Conservation (phyloP, 2,113 vertebrate genomes). For the Sialia sialis region DNA sequence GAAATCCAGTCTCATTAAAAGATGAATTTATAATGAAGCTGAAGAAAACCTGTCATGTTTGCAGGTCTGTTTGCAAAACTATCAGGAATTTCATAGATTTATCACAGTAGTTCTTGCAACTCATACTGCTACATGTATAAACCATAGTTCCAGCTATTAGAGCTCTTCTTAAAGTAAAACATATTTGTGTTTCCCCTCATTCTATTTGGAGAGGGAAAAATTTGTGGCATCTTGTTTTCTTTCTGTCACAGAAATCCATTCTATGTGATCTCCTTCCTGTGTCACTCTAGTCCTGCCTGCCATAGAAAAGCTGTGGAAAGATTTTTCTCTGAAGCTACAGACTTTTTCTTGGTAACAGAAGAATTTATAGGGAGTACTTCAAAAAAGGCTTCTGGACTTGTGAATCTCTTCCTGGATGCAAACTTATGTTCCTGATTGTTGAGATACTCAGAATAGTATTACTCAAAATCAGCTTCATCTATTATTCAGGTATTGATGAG, state of each 20-base stretch:
- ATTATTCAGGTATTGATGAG: not conserved
- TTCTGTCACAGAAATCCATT: not conserved
- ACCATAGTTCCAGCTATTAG: not conserved
- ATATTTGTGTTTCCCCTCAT: not conserved
- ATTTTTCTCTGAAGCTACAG: not conserved
- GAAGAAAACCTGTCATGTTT: not conserved
- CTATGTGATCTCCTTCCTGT: not conserved
- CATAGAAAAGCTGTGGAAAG: not conserved
- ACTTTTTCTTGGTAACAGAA: not conserved
- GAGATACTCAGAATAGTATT: not conserved
- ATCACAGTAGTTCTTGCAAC: not conserved
- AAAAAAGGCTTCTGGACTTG: not conserved
- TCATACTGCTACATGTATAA: not conserved
- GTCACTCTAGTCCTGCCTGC: not conserved
- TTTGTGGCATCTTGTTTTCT: not conserved
- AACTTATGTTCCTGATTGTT: fast-evolving
- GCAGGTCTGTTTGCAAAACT: not conserved
- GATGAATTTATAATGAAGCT: not conserved
- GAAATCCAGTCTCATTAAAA: not conserved
- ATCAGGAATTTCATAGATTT: not conserved
- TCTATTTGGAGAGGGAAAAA: not conserved
- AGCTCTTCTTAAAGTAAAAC: not conserved
- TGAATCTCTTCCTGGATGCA: not conserved
- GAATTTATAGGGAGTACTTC: not conserved
- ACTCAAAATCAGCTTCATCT: not conserved